Percentiles rank a stretch among this genome's conserved stretches.
phyloP scores from a whole-genome alignment of 35 echinoderm and acorn worm species.

The Apostichopus parvimensis region DNA sequence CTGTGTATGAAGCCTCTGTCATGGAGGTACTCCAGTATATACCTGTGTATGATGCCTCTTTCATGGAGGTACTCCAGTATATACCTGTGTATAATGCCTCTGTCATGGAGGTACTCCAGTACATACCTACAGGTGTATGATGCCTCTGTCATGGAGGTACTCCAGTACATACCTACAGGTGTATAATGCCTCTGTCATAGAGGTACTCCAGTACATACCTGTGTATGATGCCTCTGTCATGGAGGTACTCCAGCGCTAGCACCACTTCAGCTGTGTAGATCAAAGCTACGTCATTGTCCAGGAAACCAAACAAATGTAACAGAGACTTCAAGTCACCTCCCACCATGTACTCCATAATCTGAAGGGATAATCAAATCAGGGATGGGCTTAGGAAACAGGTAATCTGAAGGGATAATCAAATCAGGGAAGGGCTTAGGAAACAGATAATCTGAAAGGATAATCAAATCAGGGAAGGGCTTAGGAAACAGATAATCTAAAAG shows the following conservation, averaged over 20 bases:
- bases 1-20: conserved; percentile 74
- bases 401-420: too few relatives aligned
- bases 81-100: conserved; percentile 95
- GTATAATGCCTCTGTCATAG: conserved; percentile 72
- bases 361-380: neutral
- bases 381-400: too few relatives aligned
- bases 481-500: too few relatives aligned
- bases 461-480: too few relatives aligned
- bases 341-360: conserved; percentile 99
- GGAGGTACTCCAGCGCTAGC: conserved; percentile 89
- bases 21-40: conserved; percentile 62
- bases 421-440: too few relatives aligned
- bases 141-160: conserved; percentile 74
- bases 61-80: too few relatives aligned
- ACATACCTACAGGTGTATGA: conserved; percentile 93
- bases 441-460: too few relatives aligned
- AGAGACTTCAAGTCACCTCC: conserved; percentile 95
- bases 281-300: conserved; percentile 90
- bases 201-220: conserved; percentile 95
- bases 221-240: conserved; percentile 82
- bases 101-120: conserved; percentile 84
- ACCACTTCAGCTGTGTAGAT: conserved; percentile 93
- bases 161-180: conserved; percentile 80
- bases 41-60: too few relatives aligned
- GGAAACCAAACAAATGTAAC: conserved; percentile 89